These are phyloP conservation scores for Tubulanus polymorphus DNA, from an alignment of 2,888 invertebrate genomes.

Conservation along the genomic window DNA sequence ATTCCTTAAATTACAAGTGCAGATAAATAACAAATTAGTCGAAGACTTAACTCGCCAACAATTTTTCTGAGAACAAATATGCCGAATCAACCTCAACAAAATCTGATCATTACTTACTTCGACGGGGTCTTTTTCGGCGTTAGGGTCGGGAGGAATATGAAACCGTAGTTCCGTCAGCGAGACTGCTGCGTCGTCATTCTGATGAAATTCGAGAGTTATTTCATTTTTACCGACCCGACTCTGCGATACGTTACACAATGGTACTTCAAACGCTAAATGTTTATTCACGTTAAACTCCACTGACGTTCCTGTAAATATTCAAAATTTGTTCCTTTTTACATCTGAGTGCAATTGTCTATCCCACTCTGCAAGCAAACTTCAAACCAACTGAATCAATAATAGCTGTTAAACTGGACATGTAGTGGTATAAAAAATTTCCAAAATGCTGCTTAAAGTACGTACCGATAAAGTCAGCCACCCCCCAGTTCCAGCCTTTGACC, in stretches of 20 bases:
- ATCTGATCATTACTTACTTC: conserved; percentile 58
- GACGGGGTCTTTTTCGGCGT: conserved; percentile 79
- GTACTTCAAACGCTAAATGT: conserved; percentile 87
- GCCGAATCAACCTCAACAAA: too few species aligned
- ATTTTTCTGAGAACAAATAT: too few species aligned
- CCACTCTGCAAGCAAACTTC: too few species aligned
- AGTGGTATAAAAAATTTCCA: too few species aligned
- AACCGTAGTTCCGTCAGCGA: conserved; percentile 97
- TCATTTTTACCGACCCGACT: conserved; percentile 96
- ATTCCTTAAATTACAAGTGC: conserved; percentile 64
- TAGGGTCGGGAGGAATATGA: conserved; percentile 80
- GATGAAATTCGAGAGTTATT: conserved; percentile 96
- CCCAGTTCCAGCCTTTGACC: conserved; percentile 99
- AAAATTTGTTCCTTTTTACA: too few species aligned
- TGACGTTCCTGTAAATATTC: conserved; percentile 40
- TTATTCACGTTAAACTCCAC: conserved; percentile 49
- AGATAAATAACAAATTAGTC: too few species aligned
- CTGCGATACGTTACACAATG: conserved; percentile 90
- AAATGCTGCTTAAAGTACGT: conserved; percentile 8
- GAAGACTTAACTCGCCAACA: too few species aligned
- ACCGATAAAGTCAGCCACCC: conserved; percentile 86
- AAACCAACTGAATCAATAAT: too few species aligned
- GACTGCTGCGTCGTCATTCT: conserved; percentile 96
- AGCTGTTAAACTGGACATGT: too few species aligned
- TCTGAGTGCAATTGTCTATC: too few species aligned